Conservation (phyloP, 2,797 vertebrate genomes). For the Periophthalmus magnuspinnatus region DNA sequence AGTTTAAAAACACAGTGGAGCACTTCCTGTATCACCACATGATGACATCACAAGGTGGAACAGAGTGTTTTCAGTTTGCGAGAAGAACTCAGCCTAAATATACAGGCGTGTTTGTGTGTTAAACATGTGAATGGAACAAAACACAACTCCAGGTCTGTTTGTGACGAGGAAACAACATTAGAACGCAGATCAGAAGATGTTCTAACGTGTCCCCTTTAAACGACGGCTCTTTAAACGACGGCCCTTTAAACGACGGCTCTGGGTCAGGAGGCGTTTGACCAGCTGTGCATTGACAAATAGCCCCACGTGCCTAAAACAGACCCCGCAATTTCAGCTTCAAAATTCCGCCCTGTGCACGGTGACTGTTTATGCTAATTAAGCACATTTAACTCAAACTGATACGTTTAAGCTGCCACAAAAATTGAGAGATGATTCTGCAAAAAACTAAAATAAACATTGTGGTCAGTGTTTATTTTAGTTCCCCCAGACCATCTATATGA, state of each 20-base stretch:
- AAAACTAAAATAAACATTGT: not conserved
- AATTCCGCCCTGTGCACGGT: not conserved
- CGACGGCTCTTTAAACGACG: too few relatives aligned
- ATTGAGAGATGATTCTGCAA: not conserved
- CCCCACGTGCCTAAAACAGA: conserved; percentile 16
- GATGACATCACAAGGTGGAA: too few relatives aligned
- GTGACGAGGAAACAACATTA: too few relatives aligned
- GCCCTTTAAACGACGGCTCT: conserved; percentile 26
- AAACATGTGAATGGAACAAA: too few relatives aligned
- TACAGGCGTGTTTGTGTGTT: too few relatives aligned
- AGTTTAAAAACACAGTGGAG: too few relatives aligned
- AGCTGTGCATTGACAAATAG: conserved; percentile 40
- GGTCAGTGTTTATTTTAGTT: not conserved
- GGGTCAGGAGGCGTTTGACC: conserved; percentile 40
- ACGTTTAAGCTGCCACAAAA: not conserved
- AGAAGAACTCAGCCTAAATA: too few relatives aligned
- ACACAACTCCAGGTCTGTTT: too few relatives aligned
- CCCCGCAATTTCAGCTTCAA: conserved; percentile 11
- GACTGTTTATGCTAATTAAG: conserved; percentile 1
- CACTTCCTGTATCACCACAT: too few relatives aligned
- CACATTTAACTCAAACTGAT: not conserved
- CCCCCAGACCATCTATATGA: not conserved
- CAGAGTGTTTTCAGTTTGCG: too few relatives aligned
- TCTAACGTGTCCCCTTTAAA: too few relatives aligned
- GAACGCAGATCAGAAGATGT: too few relatives aligned